phyloP scores from a whole-genome alignment of 2,888 invertebrate species.

The Thumatha senex region DNA sequence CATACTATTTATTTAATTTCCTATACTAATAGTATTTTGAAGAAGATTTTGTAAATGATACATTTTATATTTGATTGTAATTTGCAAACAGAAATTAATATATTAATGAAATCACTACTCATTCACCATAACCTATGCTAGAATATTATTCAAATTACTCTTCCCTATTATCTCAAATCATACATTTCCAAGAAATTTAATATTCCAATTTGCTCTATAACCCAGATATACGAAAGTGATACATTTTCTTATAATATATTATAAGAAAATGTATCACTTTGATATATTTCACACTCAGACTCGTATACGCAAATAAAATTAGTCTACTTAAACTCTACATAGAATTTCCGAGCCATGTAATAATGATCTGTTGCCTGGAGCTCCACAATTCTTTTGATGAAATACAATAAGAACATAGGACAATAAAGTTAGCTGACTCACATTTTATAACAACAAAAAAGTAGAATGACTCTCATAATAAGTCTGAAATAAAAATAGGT shows the following conservation, averaged over 20 bases:
- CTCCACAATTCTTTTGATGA: constrained; percentile 12
- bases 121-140: too few species aligned
- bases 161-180: too few species aligned
- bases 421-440: constrained; percentile 1
- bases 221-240: neutral
- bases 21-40: too few species aligned
- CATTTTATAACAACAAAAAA: neutral
- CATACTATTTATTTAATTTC: too few species aligned
- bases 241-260: too few species aligned
- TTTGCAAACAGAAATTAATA: too few species aligned
- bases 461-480: neutral
- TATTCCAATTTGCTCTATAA: too few species aligned
- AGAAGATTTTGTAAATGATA: too few species aligned
- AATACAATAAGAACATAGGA: constrained; percentile 3
- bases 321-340: neutral
- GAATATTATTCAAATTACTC: too few species aligned
- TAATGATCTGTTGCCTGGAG: constrained; percentile 17
- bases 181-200: too few species aligned
- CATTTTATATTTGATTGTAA: too few species aligned
- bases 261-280: neutral
- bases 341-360: constrained; percentile 14
- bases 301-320: neutral
- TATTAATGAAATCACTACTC: too few species aligned
- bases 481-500: neutral
- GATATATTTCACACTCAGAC: neutral